phyloP scores from a whole-genome alignment of 2,888 invertebrate species.

The Oscheius onirici region DNA sequence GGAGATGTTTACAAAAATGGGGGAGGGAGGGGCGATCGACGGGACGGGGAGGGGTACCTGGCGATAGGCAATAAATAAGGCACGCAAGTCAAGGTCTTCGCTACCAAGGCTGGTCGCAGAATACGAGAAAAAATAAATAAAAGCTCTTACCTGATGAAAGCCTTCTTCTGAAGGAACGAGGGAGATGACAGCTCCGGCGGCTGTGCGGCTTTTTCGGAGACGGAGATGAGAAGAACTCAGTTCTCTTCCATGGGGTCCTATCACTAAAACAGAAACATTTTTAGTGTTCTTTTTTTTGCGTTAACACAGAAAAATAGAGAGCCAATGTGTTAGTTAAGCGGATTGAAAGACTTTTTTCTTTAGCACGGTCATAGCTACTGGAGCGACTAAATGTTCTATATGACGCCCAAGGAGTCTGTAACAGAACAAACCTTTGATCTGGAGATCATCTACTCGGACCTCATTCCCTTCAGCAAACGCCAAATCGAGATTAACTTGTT shows the following conservation, averaged over 20 bases:
- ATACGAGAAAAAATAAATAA: neutral
- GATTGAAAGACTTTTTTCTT: too few species aligned
- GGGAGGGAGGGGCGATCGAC: slow-evolving; percentile 14
- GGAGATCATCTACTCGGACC: slow-evolving; percentile 61
- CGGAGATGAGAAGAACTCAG: neutral
- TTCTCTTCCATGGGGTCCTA: slow-evolving; percentile 43
- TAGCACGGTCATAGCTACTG: too few species aligned
- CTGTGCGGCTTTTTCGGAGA: slow-evolving; percentile 62
- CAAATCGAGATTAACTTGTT: slow-evolving; percentile 64
- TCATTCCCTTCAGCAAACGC: slow-evolving; percentile 61
- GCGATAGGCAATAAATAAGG: slow-evolving; percentile 36
- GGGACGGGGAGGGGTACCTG: slow-evolving; percentile 3
- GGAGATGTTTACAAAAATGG: slow-evolving; percentile 32
- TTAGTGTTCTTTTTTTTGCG: too few species aligned
- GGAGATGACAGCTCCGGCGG: slow-evolving; percentile 62
- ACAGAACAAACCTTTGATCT: slow-evolving; percentile 59
- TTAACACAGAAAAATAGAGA: too few species aligned
- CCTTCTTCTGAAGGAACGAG: slow-evolving; percentile 62
- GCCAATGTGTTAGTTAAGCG: too few species aligned
- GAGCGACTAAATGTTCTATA: too few species aligned
- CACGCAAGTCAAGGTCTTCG: slow-evolving; percentile 33
- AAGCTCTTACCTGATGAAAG: slow-evolving; percentile 51
- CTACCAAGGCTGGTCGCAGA: neutral
- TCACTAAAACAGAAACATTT: slow-evolving; percentile 43
- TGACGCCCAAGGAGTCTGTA: too few species aligned